Percentiles rank a stretch among this genome's conserved stretches.
These are phyloP conservation scores for Diadegma fenestrale DNA, from an alignment of 2,888 invertebrate species.

Conservation along the genomic window DNA sequence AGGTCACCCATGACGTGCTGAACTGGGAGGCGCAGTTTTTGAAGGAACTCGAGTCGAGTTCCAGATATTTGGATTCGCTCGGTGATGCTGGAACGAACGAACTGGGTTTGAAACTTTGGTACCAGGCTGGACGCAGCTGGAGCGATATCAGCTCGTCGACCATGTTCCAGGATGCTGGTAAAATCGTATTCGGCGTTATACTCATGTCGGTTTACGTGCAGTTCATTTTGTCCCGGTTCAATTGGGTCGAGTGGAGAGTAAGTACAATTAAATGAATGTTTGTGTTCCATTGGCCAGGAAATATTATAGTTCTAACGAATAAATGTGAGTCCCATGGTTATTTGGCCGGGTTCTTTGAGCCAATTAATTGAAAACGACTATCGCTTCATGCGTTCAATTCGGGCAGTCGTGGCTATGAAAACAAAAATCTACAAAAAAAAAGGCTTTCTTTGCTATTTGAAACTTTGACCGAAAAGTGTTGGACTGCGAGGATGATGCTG, in stretches of 20 bases:
- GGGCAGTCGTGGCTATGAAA: background rate
- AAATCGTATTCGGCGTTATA: slow-evolving; percentile 88
- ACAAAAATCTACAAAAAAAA: background rate
- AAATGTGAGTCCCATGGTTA: slow-evolving; percentile 50
- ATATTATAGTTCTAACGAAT: slow-evolving; percentile 60
- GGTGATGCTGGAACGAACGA: slow-evolving; percentile 56
- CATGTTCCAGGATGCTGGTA: slow-evolving; percentile 91
- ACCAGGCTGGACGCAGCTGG: slow-evolving; percentile 86
- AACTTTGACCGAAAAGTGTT: background rate
- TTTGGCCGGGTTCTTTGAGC: background rate
- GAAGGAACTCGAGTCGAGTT: slow-evolving; percentile 73
- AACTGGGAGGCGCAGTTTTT: slow-evolving; percentile 80
- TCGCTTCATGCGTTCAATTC: background rate
- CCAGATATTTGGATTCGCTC: slow-evolving; percentile 65
- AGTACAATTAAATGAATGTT: slow-evolving; percentile 69
- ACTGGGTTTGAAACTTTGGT: slow-evolving; percentile 74
- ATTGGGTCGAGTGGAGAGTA: slow-evolving; percentile 91
- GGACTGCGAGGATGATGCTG: background rate
- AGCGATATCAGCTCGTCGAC: slow-evolving; percentile 90
- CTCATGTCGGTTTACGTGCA: slow-evolving; percentile 92
- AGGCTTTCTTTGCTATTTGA: background rate
- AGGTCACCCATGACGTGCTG: slow-evolving; percentile 81
- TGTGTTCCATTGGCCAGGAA: slow-evolving; percentile 56
- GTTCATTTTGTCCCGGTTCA: slow-evolving; percentile 90
- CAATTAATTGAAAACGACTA: background rate